Conservation (phyloP, 2,888 invertebrate species). For the Thelaira solivaga region DNA sequence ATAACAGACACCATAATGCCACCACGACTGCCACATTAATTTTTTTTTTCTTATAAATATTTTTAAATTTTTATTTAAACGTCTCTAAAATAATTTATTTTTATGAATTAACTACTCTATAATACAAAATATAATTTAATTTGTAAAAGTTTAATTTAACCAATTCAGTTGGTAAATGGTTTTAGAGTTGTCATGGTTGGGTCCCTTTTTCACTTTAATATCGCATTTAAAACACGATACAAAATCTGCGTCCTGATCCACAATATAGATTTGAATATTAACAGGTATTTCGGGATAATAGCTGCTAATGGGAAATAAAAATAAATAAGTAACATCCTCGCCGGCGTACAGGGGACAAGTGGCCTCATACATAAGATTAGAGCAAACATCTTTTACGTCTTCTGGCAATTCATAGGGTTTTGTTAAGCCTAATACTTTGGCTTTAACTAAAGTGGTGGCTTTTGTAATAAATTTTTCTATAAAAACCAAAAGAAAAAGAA, state of each 20-base stretch:
- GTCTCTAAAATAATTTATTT: background rate
- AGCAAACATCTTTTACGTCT: constrained; percentile 72
- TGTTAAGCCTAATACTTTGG: constrained; percentile 73
- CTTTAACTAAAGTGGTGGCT: constrained; percentile 67
- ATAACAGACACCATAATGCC: too few relatives aligned
- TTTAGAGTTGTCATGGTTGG: too few relatives aligned
- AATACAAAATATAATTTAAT: too few relatives aligned
- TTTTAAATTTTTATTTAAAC: too few relatives aligned
- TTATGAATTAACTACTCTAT: too few relatives aligned
- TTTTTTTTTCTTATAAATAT: too few relatives aligned
- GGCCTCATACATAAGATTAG: constrained; percentile 70
- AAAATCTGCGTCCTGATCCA: constrained; percentile 68
- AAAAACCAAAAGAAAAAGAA: too few relatives aligned
- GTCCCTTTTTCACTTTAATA: constrained; percentile 72
- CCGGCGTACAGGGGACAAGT: constrained; percentile 74
- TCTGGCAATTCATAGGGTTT: constrained; percentile 73
- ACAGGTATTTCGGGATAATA: constrained; percentile 74
- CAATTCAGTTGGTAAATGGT: constrained; percentile 37
- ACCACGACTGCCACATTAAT: too few relatives aligned
- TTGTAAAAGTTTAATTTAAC: background rate
- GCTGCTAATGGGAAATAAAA: constrained; percentile 71
- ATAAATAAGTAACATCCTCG: constrained; percentile 74
- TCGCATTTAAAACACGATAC: constrained; percentile 72
- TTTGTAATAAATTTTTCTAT: constrained; percentile 67
- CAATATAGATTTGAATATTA: constrained; percentile 71